A percentile compares a stretch with the other conserved stretches of the same genome.
Evolutionary conservation across 2,113 vertebrate genomes (phyloP).

Genomic region (Dinomys branickii): DNA sequence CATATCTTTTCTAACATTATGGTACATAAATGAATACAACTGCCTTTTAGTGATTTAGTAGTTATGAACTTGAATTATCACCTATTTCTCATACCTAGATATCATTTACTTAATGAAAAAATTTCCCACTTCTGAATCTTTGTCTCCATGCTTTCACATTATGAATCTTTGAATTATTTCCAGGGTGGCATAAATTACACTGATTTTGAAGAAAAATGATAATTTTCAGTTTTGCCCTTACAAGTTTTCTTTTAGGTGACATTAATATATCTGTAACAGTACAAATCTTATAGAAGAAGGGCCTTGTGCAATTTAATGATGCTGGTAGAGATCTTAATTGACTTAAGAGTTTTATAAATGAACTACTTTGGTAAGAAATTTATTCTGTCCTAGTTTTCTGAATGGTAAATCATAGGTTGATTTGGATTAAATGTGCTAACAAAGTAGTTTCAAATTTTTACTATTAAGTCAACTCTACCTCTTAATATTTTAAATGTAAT

Average conservation of each 20-base stretch:
- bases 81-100: neutral
- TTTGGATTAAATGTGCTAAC: conserved; percentile 48
- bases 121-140: conserved; percentile 11
- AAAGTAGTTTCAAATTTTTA: conserved; percentile 56
- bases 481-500: conserved; percentile 55
- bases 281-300: conserved; percentile 4
- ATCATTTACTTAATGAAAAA: conserved; percentile 49
- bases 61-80: conserved; percentile 16
- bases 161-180: conserved; percentile 43
- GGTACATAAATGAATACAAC: neutral
- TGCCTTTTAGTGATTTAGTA: conserved; percentile 16
- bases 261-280: conserved; percentile 9
- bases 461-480: conserved; percentile 32
- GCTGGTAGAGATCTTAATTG: conserved; percentile 42
- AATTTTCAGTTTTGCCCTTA: conserved; percentile 61
- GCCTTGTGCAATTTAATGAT: conserved; percentile 22
- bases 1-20: conserved; percentile 30
- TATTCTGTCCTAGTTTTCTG: conserved; percentile 54
- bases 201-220: conserved; percentile 59
- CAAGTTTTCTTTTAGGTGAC: conserved; percentile 22
- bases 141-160: conserved; percentile 40
- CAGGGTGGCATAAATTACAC: neutral
- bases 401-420: conserved; percentile 42
- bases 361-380: conserved; percentile 57
- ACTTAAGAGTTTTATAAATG: conserved; percentile 37